Evolutionary conservation across 1,140 invertebrate species (phyloP).

Genomic region (Cydia splendana): DNA sequence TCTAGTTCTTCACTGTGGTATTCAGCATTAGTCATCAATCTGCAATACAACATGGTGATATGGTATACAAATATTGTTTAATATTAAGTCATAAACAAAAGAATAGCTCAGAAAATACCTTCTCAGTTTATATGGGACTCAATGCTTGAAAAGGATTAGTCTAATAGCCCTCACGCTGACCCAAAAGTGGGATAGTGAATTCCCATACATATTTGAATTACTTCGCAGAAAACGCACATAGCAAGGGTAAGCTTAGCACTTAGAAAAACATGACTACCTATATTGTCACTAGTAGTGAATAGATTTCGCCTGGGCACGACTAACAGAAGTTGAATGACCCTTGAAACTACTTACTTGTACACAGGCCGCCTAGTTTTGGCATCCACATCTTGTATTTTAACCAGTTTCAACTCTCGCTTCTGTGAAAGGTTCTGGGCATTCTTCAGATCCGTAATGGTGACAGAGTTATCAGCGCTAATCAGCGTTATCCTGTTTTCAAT

Average conservation of each 20-base stretch:
- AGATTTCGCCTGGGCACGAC: neutral
- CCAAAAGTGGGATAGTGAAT: no score
- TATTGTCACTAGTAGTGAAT: neutral
- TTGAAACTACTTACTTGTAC: neutral
- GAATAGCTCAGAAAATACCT: no score
- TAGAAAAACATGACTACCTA: no score
- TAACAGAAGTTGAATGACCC: neutral
- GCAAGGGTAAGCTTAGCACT: no score
- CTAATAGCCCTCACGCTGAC: no score
- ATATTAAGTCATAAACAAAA: no score
- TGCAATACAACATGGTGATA: constrained; percentile 36
- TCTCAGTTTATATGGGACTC: no score
- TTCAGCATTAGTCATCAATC: constrained; percentile 71
- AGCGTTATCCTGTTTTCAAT: constrained; percentile 76
- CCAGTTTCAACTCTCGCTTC: constrained; percentile 69
- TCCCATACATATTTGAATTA: no score
- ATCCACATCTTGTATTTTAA: constrained; percentile 35
- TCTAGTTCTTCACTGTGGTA: constrained; percentile 72
- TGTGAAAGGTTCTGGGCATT: constrained; percentile 83
- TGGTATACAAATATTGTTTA: no score
- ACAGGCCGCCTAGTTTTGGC: constrained; percentile 5
- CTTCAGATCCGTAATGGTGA: constrained; percentile 77
- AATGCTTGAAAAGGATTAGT: no score
- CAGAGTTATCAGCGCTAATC: constrained; percentile 72
- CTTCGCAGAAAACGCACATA: no score